Evolutionary conservation across 2,888 invertebrate species (phyloP), one percentile per base, ranked within the genome.

Genomic region (Ischnura elegans): DNA sequence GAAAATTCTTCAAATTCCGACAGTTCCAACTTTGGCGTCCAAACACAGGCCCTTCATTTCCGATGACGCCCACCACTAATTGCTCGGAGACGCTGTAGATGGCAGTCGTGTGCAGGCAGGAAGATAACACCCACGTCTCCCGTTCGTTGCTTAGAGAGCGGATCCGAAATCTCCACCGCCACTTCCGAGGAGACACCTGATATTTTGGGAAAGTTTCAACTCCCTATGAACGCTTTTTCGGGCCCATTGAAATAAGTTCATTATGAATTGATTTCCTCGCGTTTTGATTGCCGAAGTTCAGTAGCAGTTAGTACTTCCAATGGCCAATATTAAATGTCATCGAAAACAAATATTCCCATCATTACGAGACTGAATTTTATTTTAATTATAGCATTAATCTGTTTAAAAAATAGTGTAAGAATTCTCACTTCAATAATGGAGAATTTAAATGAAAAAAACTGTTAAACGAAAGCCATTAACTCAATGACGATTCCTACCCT

Each of bases 31-130:
- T 76, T 76, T 13, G 76, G n/a, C 76, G 76, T 36, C 8, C 76
- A 36, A 76, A 76, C 76, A 36, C 36, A 76, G 36, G n/a, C 76
- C 76, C 76, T 76, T 76, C 76, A n/a, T 36, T 76, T 36, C 76
- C 76, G 29, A 76, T 76, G 76, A 76, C 76, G 36, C 76, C 76
- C 36, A 13, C 76, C 76, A 16, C 36, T 76, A 76, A 76, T 76
- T 25, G 76, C 36, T 76, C 10, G 6, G 76, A 4, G 76, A 21
- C 3, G 36, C 0, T 29, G 29, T 36, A 36, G 36, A 36, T 2
- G 29, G 29, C 10, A 0, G 66, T n/a, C n/a, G 76, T 36, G 36
- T 6, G 36, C 36, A 6, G 36, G 29, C 13, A 5, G 76, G 76
- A 76, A 76, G 76, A 36, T n/a, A 4, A 0, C 51, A 29, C 36